Evolutionary conservation across 2,113 vertebrate genomes (phyloP).

Genomic region (Plecturocebus donacophilus): DNA sequence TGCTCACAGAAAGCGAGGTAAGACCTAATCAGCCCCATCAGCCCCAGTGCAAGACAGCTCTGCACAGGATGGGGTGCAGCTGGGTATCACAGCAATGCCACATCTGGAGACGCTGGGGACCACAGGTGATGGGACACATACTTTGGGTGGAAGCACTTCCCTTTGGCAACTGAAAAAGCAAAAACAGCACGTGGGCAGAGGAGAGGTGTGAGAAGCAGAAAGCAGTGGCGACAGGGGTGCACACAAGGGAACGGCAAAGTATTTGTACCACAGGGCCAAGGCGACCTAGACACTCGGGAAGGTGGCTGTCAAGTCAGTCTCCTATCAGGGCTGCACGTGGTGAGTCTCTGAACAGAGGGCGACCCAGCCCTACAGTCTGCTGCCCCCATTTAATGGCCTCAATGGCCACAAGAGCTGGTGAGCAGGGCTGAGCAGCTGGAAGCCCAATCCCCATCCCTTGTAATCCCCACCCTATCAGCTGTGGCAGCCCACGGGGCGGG

Average conservation of each 20-base stretch:
- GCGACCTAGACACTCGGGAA: background rate
- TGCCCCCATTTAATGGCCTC: background rate
- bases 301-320: background rate
- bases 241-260: background rate
- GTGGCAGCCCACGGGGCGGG: background rate
- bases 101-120: too few species aligned
- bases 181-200: background rate
- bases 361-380: background rate
- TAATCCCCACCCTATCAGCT: background rate
- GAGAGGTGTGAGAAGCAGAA: background rate
- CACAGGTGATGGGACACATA: background rate
- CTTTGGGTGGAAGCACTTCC: background rate
- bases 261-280: background rate
- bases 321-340: background rate
- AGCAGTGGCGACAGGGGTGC: background rate
- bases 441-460: background rate
- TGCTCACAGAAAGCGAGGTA: background rate
- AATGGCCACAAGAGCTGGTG: background rate
- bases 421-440: background rate
- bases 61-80: fast-evolving
- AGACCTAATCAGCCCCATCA: background rate
- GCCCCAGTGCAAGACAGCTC: background rate
- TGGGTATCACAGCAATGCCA: background rate
- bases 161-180: background rate
- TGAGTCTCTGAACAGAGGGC: background rate